A percentile compares a stretch with the other conserved stretches of the same genome.
Conservation (phyloP, 64 coral and sea anemone species). For the Dendrophyllia cribrosa region DNA sequence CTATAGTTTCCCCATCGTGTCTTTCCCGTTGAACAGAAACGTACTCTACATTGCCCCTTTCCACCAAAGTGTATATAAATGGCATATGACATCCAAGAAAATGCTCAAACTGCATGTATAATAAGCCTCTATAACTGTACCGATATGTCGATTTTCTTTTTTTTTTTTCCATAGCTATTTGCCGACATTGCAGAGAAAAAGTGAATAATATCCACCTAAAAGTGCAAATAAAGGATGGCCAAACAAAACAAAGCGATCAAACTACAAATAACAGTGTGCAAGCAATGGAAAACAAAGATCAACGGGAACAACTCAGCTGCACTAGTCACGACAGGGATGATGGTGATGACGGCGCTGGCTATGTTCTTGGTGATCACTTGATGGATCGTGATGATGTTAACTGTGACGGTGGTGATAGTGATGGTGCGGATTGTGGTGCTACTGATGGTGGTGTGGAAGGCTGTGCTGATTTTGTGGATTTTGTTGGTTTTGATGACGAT, state of each 20-base stretch:
- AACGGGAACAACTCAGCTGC: not conserved
- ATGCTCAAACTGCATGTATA: too few species aligned
- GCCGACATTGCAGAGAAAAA: conserved; percentile 24
- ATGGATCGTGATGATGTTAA: too few species aligned
- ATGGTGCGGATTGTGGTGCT: not conserved
- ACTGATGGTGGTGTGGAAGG: not conserved
- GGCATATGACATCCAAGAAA: too few species aligned
- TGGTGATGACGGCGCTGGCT: too few species aligned
- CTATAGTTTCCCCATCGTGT: too few species aligned
- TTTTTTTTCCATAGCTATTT: conserved; percentile 28
- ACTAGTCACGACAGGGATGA: too few species aligned
- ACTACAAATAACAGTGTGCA: not conserved
- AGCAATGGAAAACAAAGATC: not conserved
- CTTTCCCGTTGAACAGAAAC: too few species aligned
- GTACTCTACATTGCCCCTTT: too few species aligned
- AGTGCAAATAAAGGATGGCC: not conserved
- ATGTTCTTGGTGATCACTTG: too few species aligned
- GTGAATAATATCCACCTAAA: not conserved
- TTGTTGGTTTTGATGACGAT: not conserved
- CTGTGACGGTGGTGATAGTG: not conserved
- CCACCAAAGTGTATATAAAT: too few species aligned
- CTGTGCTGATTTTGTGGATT: not conserved
- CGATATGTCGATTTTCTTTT: too few species aligned
- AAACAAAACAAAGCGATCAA: not conserved
- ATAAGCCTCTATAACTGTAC: too few species aligned